phyloP scores from a whole-genome alignment of 2,888 invertebrate species.

The Anthophora plumipes region DNA sequence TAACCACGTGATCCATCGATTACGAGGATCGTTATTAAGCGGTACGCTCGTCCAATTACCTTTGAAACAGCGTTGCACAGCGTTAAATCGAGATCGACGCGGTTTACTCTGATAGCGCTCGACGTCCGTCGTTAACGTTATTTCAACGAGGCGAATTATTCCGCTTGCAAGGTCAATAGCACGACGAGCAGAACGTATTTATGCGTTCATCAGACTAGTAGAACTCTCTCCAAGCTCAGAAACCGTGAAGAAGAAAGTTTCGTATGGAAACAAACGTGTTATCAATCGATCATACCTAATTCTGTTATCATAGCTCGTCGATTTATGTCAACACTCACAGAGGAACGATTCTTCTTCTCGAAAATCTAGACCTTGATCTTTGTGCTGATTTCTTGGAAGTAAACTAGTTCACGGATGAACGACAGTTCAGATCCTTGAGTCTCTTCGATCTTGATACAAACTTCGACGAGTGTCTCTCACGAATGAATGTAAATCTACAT shows the following conservation, averaged over 20 bases:
- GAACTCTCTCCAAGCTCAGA: slow-evolving; percentile 68
- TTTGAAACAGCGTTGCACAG: background rate
- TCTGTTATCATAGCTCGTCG: background rate
- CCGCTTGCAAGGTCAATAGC: slow-evolving; percentile 36
- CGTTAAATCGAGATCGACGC: slow-evolving; percentile 19
- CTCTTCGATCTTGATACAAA: too few relatives aligned
- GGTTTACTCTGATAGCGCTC: slow-evolving; percentile 2
- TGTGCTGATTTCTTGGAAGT: too few relatives aligned
- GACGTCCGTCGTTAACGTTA: slow-evolving; percentile 8
- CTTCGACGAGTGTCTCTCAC: too few relatives aligned
- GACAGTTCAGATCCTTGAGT: too few relatives aligned
- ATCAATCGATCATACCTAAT: background rate
- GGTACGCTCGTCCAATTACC: slow-evolving; percentile 3
- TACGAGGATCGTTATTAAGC: slow-evolving; percentile 9
- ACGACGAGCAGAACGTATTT: slow-evolving; percentile 30
- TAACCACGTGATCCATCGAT: background rate
- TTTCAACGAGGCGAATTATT: slow-evolving; percentile 9
- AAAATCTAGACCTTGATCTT: background rate
- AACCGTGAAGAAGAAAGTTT: slow-evolving; percentile 70
- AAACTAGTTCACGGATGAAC: too few relatives aligned
- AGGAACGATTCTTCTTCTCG: background rate
- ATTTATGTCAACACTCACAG: background rate
- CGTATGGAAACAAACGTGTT: slow-evolving; percentile 19
- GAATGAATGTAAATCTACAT: too few relatives aligned
- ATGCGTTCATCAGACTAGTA: slow-evolving; percentile 30